Evolutionary conservation across 1,140 invertebrate species (phyloP).

Genomic region (Helicoverpa armigera): DNA sequence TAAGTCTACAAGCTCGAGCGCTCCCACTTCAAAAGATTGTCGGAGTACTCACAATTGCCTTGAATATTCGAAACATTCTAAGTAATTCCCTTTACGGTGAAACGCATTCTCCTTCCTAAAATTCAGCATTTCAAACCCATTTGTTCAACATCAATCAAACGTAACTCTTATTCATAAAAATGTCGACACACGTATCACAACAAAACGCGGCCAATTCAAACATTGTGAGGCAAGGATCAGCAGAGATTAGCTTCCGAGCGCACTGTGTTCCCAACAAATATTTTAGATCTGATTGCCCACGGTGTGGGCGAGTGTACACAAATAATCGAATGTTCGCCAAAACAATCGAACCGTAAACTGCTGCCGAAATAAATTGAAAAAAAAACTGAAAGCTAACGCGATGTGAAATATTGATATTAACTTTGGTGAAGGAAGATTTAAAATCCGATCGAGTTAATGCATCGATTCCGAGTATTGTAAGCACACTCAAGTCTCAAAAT

Average conservation of each 20-base stretch:
- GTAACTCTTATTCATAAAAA: constrained; percentile 33
- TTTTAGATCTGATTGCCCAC: constrained; percentile 39
- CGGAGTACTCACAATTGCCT: constrained; percentile 14
- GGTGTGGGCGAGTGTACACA: constrained; percentile 22
- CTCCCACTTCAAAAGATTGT: constrained; percentile 29
- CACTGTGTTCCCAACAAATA: constrained; percentile 27
- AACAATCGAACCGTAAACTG: constrained; percentile 38
- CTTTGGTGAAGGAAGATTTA: constrained; percentile 8
- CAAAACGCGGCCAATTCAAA: constrained; percentile 3
- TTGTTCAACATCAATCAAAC: constrained; percentile 36
- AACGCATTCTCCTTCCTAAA: not conserved
- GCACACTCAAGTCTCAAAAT: not conserved
- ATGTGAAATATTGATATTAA: constrained; percentile 42
- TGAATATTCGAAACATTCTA: constrained; percentile 14
- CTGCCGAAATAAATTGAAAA: constrained; percentile 34
- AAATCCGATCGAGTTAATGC: not conserved
- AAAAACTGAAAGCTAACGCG: not conserved
- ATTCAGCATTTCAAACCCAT: constrained; percentile 12
- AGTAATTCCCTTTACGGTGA: constrained; percentile 1
- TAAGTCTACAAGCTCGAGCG: not conserved
- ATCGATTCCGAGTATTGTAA: not conserved
- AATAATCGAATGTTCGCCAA: constrained; percentile 41
- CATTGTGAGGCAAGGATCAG: constrained; percentile 27
- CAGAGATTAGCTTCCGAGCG: constrained; percentile 22
- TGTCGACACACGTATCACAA: constrained; percentile 20